These are phyloP conservation scores for Notarius lentiginosus DNA, from an alignment of 2,113 vertebrate species.

Conservation along the genomic window DNA sequence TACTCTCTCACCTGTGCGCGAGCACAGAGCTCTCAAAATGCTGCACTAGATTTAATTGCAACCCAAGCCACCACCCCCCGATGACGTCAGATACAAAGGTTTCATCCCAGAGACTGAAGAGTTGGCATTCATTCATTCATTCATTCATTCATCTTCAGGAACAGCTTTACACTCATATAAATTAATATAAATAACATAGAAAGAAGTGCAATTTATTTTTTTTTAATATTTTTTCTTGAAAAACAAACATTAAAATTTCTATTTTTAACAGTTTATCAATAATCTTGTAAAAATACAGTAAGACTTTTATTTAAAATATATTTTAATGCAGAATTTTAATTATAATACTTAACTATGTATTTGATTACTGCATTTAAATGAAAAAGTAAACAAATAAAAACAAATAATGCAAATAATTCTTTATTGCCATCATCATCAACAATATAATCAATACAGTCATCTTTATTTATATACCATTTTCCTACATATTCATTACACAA, in stretches of 20 bases:
- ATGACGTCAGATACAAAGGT: not conserved
- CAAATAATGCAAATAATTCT: not conserved
- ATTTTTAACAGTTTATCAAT: not conserved
- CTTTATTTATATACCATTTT: not conserved
- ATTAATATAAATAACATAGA: not conserved
- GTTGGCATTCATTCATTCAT: not conserved
- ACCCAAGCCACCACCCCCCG: constrained; percentile 2
- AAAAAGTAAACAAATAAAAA: not conserved
- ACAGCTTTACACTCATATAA: not conserved
- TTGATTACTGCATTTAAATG: not conserved
- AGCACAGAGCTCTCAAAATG: not conserved
- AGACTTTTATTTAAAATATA: not conserved
- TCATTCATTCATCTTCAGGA: not conserved
- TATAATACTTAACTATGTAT: not conserved
- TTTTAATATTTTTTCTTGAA: not conserved
- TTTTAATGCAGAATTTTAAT: not conserved
- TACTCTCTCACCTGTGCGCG: constrained; percentile 39
- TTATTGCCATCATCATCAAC: not conserved
- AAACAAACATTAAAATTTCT: not conserved
- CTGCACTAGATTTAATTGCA: constrained; percentile 21
- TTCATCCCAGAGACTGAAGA: not conserved
- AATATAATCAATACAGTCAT: not conserved
- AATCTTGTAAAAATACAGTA: not conserved
- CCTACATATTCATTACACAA: not conserved
- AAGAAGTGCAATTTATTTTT: not conserved